A percentile compares a stretch with the other conserved stretches of the same genome.
phyloP scores from a whole-genome alignment of 2,888 invertebrate genomes.

The Thymelicus lineola region DNA sequence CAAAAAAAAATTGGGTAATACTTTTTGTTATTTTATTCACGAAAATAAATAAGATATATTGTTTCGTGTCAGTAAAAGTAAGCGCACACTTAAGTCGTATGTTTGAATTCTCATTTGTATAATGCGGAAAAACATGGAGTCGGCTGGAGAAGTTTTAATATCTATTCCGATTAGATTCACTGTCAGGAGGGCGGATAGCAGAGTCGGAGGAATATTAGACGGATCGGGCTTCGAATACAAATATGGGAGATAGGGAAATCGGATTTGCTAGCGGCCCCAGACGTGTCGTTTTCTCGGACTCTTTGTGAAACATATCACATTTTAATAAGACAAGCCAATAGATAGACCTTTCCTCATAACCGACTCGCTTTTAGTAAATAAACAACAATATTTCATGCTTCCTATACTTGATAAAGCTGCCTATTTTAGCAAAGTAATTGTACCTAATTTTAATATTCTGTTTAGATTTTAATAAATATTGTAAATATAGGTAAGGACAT shows the following conservation, averaged over 20 bases:
- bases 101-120: slow-evolving; percentile 19
- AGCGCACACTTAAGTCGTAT: slow-evolving; percentile 1
- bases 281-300: slow-evolving; percentile 80
- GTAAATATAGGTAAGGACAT: too few relatives aligned
- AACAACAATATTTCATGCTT: slow-evolving; percentile 25
- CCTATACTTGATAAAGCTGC: too few relatives aligned
- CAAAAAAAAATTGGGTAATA: too few relatives aligned
- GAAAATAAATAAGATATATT: slow-evolving; percentile 1
- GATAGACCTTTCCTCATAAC: slow-evolving; percentile 29
- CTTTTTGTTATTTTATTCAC: not conserved
- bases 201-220: slow-evolving; percentile 83
- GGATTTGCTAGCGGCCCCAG: slow-evolving; percentile 79
- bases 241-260: slow-evolving; percentile 84
- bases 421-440: too few relatives aligned
- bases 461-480: too few relatives aligned
- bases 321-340: slow-evolving; percentile 61
- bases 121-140: slow-evolving; percentile 56
- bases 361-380: slow-evolving; percentile 3
- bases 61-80: not conserved
- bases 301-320: slow-evolving; percentile 73
- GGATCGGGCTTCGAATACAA: slow-evolving; percentile 83
- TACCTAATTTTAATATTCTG: too few relatives aligned
- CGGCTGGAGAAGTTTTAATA: slow-evolving; percentile 82
- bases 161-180: slow-evolving; percentile 85
- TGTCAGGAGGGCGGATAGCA: slow-evolving; percentile 83